Evolutionary conservation across 2,113 vertebrate species (phyloP).

Genomic region (Sinocyclocheilus rhinocerous): DNA sequence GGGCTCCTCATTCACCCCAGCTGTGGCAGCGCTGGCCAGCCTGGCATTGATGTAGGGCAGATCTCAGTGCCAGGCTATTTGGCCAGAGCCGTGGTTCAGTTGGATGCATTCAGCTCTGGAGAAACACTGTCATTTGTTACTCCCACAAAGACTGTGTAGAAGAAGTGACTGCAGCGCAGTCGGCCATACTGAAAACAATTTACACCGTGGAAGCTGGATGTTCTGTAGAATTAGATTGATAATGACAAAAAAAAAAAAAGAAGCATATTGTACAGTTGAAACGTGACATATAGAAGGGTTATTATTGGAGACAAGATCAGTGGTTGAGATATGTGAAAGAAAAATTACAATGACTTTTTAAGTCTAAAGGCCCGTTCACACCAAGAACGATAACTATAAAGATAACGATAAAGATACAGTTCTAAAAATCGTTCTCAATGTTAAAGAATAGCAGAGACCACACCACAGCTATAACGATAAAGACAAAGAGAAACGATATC

Average conservation of each 20-base stretch:
- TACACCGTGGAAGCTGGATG: neutral
- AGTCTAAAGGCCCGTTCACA: no score
- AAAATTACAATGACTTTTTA: neutral
- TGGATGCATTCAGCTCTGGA: conserved; percentile 64
- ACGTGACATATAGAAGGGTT: neutral
- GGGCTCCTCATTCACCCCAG: conserved; percentile 65
- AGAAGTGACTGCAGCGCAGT: conserved; percentile 44
- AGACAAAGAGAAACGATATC: no score
- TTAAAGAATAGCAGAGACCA: no score
- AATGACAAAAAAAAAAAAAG: neutral
- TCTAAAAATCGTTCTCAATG: no score
- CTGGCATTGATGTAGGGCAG: conserved; percentile 67
- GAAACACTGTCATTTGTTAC: conserved; percentile 69
- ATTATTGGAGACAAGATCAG: neutral
- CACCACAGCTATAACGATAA: no score
- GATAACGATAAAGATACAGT: no score
- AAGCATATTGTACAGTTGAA: neutral
- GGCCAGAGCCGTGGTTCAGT: conserved; percentile 60
- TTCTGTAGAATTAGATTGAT: neutral
- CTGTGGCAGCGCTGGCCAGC: conserved; percentile 57
- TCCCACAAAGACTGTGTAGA: conserved; percentile 73
- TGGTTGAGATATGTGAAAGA: neutral
- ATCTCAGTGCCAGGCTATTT: conserved; percentile 67
- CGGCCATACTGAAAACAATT: neutral
- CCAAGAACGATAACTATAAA: no score